Evolutionary conservation across 1,140 invertebrate genomes (phyloP).

Genomic region (Drosophila sechellia): DNA sequence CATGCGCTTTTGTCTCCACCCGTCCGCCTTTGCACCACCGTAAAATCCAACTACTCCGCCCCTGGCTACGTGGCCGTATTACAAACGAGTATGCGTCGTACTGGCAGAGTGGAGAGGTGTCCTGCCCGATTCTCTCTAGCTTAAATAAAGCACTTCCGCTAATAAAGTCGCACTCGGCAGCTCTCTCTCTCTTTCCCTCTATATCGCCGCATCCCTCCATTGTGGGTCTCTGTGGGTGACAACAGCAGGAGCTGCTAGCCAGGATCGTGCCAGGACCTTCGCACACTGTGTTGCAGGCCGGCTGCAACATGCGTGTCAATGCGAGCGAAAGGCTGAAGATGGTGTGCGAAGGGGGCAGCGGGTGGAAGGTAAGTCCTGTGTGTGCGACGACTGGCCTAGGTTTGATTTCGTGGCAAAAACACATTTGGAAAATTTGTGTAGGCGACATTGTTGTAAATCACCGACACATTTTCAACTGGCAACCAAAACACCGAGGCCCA

Average conservation of each 20-base stretch:
- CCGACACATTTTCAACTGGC: conserved; percentile 74
- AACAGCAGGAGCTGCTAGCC: conserved; percentile 32
- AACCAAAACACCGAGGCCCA: conserved; percentile 36
- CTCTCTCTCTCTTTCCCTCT: neutral
- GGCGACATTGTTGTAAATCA: conserved; percentile 82
- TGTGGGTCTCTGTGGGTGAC: conserved; percentile 22
- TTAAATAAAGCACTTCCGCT: conserved; percentile 83
- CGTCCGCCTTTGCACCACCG: neutral
- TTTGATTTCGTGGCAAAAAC: conserved; percentile 79
- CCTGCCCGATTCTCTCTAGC: conserved; percentile 60
- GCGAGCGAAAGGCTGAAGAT: conserved; percentile 17
- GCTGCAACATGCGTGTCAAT: conserved; percentile 79
- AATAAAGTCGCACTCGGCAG: conserved; percentile 77
- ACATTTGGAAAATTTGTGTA: conserved; percentile 82
- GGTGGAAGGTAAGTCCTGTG: neutral
- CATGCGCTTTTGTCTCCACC: conserved; percentile 72
- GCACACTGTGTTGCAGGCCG: conserved; percentile 52
- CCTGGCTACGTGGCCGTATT: conserved; percentile 70
- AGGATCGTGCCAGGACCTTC: conserved; percentile 42
- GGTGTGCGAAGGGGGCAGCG: neutral
- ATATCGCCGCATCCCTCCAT: neutral
- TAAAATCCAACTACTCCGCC: conserved; percentile 11
- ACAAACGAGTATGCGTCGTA: conserved; percentile 68
- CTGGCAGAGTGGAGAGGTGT: conserved; percentile 35
- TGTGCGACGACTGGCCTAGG: conserved; percentile 29